A percentile compares a stretch with the other conserved stretches of the same genome.
phyloP scores from a whole-genome alignment of 2,113 vertebrate species.

The Protomyctophum bolini region DNA sequence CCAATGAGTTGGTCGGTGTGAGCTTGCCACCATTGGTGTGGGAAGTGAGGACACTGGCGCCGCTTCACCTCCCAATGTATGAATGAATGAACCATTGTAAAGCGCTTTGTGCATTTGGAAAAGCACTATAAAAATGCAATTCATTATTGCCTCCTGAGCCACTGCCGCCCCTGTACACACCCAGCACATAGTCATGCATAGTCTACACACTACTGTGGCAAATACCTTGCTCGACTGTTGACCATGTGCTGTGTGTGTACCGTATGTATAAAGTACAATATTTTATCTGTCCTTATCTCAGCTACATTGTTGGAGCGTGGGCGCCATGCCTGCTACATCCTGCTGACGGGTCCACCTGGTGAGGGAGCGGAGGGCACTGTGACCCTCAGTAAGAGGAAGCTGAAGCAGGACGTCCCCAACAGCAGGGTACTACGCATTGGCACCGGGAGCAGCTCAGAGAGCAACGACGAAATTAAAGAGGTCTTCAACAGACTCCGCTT shows the following conservation, averaged over 20 bases:
- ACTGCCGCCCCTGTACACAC: too few species aligned
- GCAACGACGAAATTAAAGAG: conserved; percentile 77
- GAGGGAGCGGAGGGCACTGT: conserved; percentile 55
- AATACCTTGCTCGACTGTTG: neutral
- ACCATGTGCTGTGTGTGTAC: neutral
- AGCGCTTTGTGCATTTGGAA: too few species aligned
- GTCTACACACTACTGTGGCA: too few species aligned
- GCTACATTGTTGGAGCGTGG: conserved; percentile 85
- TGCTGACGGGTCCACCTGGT: conserved; percentile 78
- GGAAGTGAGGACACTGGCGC: too few species aligned
- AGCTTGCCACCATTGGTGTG: too few species aligned
- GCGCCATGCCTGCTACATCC: conserved; percentile 89
- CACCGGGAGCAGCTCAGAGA: conserved; percentile 36
- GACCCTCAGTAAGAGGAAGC: conserved; percentile 85
- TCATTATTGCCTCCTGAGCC: too few species aligned
- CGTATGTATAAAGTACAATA: too few species aligned
- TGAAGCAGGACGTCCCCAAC: conserved; percentile 79
- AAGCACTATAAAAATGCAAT: too few species aligned
- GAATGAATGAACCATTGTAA: too few species aligned
- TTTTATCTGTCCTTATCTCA: conserved; percentile 53
- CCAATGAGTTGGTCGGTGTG: too few species aligned
- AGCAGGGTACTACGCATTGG: conserved; percentile 77
- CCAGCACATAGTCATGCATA: too few species aligned
- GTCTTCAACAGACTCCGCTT: conserved; percentile 86
- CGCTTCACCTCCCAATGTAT: too few species aligned